Evolutionary conservation across 2,113 vertebrate genomes (phyloP).

Genomic region (Semnornis frantzii): DNA sequence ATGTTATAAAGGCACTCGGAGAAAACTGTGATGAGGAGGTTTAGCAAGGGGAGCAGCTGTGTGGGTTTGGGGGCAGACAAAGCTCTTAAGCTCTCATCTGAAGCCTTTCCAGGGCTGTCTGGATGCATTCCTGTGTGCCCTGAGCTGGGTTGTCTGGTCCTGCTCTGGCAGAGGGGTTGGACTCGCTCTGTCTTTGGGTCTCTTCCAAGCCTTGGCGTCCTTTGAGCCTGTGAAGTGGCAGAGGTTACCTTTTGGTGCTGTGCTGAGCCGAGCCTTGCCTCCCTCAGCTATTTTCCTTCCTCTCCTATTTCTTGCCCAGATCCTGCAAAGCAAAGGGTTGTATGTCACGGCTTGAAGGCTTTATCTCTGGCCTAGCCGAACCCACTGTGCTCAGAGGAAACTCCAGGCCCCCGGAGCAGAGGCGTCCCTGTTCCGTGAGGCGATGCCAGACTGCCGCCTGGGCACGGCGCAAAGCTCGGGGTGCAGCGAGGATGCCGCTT

Average conservation of each 20-base stretch:
- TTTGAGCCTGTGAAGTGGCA: too few species aligned
- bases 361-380: background rate
- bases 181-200: too few species aligned
- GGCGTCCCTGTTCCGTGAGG: background rate
- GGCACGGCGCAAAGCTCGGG: background rate
- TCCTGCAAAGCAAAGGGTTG: background rate
- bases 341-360: background rate
- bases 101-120: too few species aligned
- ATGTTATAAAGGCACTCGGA: too few species aligned
- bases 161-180: too few species aligned
- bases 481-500: background rate
- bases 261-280: background rate
- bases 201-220: too few species aligned
- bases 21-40: background rate
- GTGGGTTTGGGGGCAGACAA: background rate
- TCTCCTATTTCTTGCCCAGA: background rate
- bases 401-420: background rate
- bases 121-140: too few species aligned
- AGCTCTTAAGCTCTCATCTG: background rate
- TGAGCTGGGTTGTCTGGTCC: background rate
- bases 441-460: background rate
- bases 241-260: background rate
- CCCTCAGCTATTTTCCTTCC: background rate
- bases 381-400: background rate
- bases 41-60: background rate